Evolutionary conservation across 2,888 invertebrate genomes (phyloP).

Genomic region (Troglohyphantes excavatus): DNA sequence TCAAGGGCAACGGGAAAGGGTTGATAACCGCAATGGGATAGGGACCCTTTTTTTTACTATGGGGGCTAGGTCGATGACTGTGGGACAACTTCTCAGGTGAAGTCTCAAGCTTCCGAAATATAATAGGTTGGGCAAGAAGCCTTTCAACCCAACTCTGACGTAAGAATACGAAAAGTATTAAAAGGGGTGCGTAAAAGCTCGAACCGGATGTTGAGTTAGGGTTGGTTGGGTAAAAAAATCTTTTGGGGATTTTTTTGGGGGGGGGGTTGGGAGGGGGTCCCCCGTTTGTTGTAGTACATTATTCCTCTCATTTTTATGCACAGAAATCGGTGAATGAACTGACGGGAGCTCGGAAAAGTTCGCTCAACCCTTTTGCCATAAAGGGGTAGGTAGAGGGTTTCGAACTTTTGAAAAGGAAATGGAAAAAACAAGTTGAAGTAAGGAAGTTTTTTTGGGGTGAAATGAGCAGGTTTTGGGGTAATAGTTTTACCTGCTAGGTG

Average conservation of each 20-base stretch:
- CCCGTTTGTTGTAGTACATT: conserved; percentile 53
- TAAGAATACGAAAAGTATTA: conserved; percentile 62
- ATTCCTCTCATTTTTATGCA: conserved; percentile 56
- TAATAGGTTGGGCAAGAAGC: conserved; percentile 45
- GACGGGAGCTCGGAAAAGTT: conserved; percentile 27
- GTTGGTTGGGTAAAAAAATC: conserved; percentile 38
- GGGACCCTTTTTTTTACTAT: conserved; percentile 14
- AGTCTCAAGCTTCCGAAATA: conserved; percentile 24
- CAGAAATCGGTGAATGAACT: conserved; percentile 62
- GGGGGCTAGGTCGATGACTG: conserved; percentile 49
- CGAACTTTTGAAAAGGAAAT: conserved; percentile 28
- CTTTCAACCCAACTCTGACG: conserved; percentile 51
- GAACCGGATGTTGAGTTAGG: conserved; percentile 68
- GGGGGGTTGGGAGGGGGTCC: not conserved
- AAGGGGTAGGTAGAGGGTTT: not conserved
- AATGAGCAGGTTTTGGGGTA: conserved; percentile 44
- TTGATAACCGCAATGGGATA: conserved; percentile 57
- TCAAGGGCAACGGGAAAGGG: conserved; percentile 70
- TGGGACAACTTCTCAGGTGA: conserved; percentile 67
- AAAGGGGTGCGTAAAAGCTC: conserved; percentile 39
- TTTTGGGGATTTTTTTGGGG: conserved; percentile 22
- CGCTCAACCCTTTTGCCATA: conserved; percentile 58
- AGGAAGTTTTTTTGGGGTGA: conserved; percentile 40
- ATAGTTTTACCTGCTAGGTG: conserved; percentile 49
- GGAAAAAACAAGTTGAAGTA: conserved; percentile 35